A percentile compares a stretch with the other conserved stretches of the same genome.
Evolutionary conservation across 2,888 invertebrate genomes (phyloP).

Genomic region (Sinohyriopsis cumingii): DNA sequence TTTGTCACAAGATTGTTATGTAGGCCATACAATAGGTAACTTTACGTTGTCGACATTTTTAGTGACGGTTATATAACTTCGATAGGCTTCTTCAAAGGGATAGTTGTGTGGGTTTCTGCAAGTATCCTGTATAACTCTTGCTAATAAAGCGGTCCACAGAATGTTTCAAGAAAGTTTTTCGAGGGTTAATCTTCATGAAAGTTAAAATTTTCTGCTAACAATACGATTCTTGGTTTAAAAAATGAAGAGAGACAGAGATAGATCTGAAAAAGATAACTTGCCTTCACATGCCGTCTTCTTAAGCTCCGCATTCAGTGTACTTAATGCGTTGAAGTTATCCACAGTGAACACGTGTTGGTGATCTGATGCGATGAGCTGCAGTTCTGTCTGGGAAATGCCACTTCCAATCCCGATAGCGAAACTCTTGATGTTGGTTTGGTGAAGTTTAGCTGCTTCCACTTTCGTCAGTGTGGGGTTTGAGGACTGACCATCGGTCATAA

Average conservation of each 20-base stretch:
- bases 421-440: conserved; percentile 30
- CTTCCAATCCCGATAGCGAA: conserved; percentile 47
- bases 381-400: conserved; percentile 36
- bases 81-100: too few relatives aligned
- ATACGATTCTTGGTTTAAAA: not conserved
- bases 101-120: too few relatives aligned
- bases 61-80: too few relatives aligned
- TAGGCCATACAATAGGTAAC: too few relatives aligned
- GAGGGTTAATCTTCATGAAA: too few relatives aligned
- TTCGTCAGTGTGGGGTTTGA: conserved; percentile 21
- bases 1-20: too few relatives aligned
- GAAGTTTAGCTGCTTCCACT: conserved; percentile 22
- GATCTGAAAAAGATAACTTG: conserved; percentile 10
- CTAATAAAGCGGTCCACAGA: too few relatives aligned
- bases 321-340: conserved; percentile 37
- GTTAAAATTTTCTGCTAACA: too few relatives aligned
- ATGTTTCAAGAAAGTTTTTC: too few relatives aligned
- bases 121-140: too few relatives aligned
- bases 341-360: conserved; percentile 45
- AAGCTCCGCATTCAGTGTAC: conserved; percentile 38
- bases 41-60: too few relatives aligned
- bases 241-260: not conserved
- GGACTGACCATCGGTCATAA: conserved; percentile 44
- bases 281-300: conserved; percentile 53
- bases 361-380: conserved; percentile 49